A percentile compares a stretch with the other conserved stretches of the same genome.
phyloP scores from a whole-genome alignment of 1,140 invertebrate genomes.

The Neomicropteryx cornuta region DNA sequence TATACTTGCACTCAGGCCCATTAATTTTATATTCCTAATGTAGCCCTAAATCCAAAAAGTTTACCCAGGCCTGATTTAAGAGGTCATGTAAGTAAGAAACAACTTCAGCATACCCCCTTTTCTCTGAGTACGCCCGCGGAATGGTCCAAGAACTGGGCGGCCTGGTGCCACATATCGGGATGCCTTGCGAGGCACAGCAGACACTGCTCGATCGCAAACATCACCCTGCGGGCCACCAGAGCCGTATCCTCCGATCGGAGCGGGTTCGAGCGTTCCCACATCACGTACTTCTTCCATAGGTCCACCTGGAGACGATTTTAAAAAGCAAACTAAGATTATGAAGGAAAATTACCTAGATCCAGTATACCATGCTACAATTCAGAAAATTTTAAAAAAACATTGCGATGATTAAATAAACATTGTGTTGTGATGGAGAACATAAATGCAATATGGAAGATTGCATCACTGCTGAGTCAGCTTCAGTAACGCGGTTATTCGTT shows the following conservation, averaged over 20 bases:
- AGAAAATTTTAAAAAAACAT: too few relatives aligned
- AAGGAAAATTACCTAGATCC: conserved; percentile 4
- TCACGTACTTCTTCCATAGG: conserved; percentile 98
- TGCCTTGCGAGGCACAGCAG: conserved; percentile 93
- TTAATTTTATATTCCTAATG: too few relatives aligned
- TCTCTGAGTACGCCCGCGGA: conserved; percentile 86
- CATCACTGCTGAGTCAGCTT: too few relatives aligned
- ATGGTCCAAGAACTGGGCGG: conserved; percentile 89
- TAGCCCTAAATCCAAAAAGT: too few relatives aligned
- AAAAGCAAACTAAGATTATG: conserved; percentile 7
- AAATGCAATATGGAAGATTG: too few relatives aligned
- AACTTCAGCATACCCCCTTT: conserved; percentile 64
- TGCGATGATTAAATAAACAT: too few relatives aligned
- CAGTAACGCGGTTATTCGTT: too few relatives aligned
- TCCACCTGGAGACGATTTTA: conserved; percentile 61
- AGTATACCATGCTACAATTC: too few relatives aligned
- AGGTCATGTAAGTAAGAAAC: too few relatives aligned
- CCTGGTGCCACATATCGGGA: conserved; percentile 98
- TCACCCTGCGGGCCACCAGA: conserved; percentile 83
- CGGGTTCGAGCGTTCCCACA: conserved; percentile 96
- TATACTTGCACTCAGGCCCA: too few relatives aligned
- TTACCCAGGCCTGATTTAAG: too few relatives aligned
- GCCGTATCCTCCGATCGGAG: conserved; percentile 91
- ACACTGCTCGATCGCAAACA: conserved; percentile 98
- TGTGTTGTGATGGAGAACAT: too few relatives aligned